These are phyloP conservation scores for Leptobrachium ailaonicum DNA, from an alignment of 2,113 vertebrate species.

Conservation along the genomic window DNA sequence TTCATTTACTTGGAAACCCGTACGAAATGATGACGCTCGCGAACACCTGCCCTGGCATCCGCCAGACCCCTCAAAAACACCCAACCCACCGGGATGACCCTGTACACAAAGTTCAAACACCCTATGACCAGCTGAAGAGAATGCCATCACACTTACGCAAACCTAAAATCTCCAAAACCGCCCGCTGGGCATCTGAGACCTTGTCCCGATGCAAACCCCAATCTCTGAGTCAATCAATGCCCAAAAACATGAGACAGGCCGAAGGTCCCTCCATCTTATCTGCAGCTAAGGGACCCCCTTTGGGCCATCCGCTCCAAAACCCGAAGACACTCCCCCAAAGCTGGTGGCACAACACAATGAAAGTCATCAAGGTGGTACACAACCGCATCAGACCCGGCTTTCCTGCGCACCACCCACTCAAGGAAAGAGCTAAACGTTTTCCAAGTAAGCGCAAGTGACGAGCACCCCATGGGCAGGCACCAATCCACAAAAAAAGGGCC, in stretches of 20 bases:
- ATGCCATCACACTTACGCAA: too few relatives aligned
- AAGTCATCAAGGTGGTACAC: conserved; percentile 3
- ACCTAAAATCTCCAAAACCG: too few relatives aligned
- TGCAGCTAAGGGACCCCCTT: neutral
- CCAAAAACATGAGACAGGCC: neutral
- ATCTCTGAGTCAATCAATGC: neutral
- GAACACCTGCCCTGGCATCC: too few relatives aligned
- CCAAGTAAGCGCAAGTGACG: neutral
- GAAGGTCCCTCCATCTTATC: neutral
- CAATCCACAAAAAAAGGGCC: neutral
- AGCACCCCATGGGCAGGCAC: neutral
- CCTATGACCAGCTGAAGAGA: neutral
- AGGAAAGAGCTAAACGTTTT: neutral
- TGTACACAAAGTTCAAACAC: neutral
- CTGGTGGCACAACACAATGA: neutral
- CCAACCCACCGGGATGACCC: neutral
- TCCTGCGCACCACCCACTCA: neutral
- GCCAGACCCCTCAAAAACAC: neutral
- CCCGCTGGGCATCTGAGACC: too few relatives aligned
- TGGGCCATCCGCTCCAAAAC: neutral
- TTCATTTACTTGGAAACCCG: too few relatives aligned
- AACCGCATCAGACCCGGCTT: neutral
- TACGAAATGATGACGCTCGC: too few relatives aligned
- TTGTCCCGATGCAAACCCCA: neutral
- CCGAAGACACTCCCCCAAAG: too few relatives aligned